Percentiles rank a stretch among this genome's conserved stretches.
These are phyloP conservation scores for Glossosoma conforme DNA, from an alignment of 1,140 invertebrate genomes.

Conservation along the genomic window DNA sequence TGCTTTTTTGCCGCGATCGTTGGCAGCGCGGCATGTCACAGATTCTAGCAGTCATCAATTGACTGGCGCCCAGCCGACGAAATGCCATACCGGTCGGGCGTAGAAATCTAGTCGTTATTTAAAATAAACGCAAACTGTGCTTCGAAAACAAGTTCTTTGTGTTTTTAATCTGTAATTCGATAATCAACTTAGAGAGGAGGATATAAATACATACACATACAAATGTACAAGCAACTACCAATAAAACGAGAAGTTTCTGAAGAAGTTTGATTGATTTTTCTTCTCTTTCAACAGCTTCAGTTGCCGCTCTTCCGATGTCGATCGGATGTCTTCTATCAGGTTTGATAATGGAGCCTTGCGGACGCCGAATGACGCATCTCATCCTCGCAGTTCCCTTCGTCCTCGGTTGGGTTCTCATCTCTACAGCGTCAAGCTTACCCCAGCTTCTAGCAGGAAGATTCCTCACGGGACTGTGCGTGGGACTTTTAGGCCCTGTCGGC, in stretches of 20 bases:
- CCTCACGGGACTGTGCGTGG: constrained; percentile 57
- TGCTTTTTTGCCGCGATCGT: too few species aligned
- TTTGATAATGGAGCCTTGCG: constrained; percentile 61
- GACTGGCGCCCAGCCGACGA: too few species aligned
- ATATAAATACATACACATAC: too few species aligned
- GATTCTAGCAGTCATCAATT: too few species aligned
- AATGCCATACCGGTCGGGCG: too few species aligned
- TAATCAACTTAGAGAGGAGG: too few species aligned
- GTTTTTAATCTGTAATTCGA: too few species aligned
- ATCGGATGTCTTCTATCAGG: constrained; percentile 56
- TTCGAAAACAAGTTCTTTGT: too few species aligned
- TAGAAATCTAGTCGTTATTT: too few species aligned
- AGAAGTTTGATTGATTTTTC: background rate
- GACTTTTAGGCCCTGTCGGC: constrained; percentile 47
- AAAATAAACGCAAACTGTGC: too few species aligned
- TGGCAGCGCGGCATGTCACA: too few species aligned
- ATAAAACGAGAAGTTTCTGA: background rate
- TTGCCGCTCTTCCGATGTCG: constrained; percentile 55
- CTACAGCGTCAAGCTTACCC: constrained; percentile 44
- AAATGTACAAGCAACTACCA: too few species aligned
- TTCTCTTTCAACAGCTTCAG: constrained; percentile 46
- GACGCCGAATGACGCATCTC: constrained; percentile 58
- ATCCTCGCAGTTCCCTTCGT: constrained; percentile 57
- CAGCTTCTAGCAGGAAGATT: constrained; percentile 61
- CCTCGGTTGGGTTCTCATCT: constrained; percentile 63